A percentile compares a stretch with the other conserved stretches of the same genome.
These are phyloP conservation scores for Capitulum mitella DNA, from an alignment of 2,888 invertebrate species.

Conservation along the genomic window DNA sequence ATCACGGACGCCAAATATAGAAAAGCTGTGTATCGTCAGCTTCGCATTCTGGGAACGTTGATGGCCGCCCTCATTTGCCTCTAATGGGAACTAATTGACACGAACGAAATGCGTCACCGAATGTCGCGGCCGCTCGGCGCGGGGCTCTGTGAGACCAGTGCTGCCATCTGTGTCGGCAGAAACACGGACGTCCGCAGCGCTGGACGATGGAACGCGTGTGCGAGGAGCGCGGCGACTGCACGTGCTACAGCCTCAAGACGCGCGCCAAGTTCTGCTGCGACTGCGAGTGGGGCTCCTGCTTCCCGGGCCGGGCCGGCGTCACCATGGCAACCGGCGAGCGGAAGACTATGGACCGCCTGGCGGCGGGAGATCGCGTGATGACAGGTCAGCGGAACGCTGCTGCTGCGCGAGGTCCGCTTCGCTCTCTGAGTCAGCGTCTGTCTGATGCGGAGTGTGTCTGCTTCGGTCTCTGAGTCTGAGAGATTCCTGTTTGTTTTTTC, in stretches of 20 bases:
- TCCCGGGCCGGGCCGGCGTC: not conserved
- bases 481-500: too few relatives aligned
- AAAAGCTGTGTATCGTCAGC: too few relatives aligned
- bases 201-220: not conserved
- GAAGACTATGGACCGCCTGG: not conserved
- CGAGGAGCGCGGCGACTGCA: not conserved
- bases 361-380: not conserved
- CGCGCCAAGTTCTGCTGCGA: constrained; percentile 17
- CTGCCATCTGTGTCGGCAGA: not conserved
- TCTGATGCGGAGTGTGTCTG: not conserved
- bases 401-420: not conserved
- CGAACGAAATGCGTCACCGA: too few relatives aligned
- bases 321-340: not conserved
- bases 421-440: not conserved
- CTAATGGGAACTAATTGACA: too few relatives aligned
- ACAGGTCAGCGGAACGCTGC: not conserved
- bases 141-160: too few relatives aligned
- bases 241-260: constrained; percentile 2
- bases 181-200: not conserved
- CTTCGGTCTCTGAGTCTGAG: too few relatives aligned
- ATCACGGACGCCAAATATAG: too few relatives aligned
- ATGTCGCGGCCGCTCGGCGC: too few relatives aligned
- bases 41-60: too few relatives aligned
- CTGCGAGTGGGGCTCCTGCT: constrained; percentile 12
- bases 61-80: too few relatives aligned